Evolutionary conservation across 2,797 vertebrate species (phyloP), one percentile per base, ranked within the genome.

Genomic region (Cichlasoma orientale): DNA sequence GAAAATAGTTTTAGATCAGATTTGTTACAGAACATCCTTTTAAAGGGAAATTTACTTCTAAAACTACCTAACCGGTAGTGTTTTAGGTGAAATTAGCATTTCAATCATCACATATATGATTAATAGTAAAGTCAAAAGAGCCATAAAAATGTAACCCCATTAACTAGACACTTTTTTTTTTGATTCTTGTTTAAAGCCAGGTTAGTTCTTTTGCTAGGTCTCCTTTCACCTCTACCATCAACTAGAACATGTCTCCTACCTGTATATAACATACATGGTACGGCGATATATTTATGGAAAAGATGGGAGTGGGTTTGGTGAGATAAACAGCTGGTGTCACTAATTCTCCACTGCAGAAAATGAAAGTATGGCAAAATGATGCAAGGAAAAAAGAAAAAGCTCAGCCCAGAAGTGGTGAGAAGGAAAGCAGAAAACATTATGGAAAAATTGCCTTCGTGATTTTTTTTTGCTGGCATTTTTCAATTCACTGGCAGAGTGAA

Each of bases 131-230:
- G 23, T 50, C 41, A 68, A 68, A n/a, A 47, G 55, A 6, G 56
- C 23, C 0, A 56, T 56, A 56, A 56, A 56, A 27, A 13, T 47
- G 1, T 4, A 19, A 12, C 38, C 27, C 16, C 23, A 29, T 66
- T 66, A 66, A 27, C 10, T 66, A 16, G 23, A n/a, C 16, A 0
- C 0, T 1, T 47, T 47, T 18, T 3, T 23, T 9, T 41, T n/a
- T n/a, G n/a, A n/a, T n/a, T n/a, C n/a, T n/a, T n/a, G n/a, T n/a
- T n/a, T n/a, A n/a, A n/a, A n/a, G 13, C 13, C 9, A 41, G 38
- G 7, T 3, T 0, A 41, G 38, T 13, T 36, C n/a, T 41, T n/a
- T 61, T 41, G n/a, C 7, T 41, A 16, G 23, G 36, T 44, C 5
- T 44, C 36, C 14, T 41, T 44, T 63, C 21, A 41, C 23, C 0